These are phyloP conservation scores for Ictalurus punctatus DNA, from an alignment of 2,113 vertebrate species.

Conservation along the genomic window DNA sequence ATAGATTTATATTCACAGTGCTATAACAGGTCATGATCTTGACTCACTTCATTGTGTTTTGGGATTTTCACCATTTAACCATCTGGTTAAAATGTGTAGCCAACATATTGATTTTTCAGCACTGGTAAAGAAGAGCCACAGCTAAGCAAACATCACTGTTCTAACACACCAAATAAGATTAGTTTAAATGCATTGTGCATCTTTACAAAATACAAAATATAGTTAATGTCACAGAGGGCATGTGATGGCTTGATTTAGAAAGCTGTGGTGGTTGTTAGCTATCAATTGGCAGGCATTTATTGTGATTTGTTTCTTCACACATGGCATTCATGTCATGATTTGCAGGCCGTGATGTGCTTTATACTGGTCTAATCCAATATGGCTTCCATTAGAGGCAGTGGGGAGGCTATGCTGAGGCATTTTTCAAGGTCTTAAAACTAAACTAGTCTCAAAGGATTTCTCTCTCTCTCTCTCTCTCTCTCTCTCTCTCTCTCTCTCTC, in stretches of 20 bases:
- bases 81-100: slow-evolving; percentile 34
- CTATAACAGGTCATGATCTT: slow-evolving; percentile 35
- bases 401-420: slow-evolving; percentile 19
- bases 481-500: neutral
- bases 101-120: slow-evolving; percentile 31
- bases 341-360: slow-evolving; percentile 33
- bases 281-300: slow-evolving; percentile 49
- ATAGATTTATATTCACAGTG: slow-evolving; percentile 39
- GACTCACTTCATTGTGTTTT: slow-evolving; percentile 33
- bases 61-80: slow-evolving; percentile 41
- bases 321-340: slow-evolving; percentile 18
- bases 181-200: neutral
- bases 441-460: neutral
- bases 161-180: slow-evolving; percentile 32
- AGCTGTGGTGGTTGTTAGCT: slow-evolving; percentile 34
- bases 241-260: slow-evolving; percentile 35
- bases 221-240: slow-evolving; percentile 30
- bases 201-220: slow-evolving; percentile 25
- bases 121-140: neutral
- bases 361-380: slow-evolving; percentile 52
- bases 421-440: slow-evolving; percentile 38
- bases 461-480: neutral
- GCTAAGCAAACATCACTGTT: neutral
- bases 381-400: slow-evolving; percentile 55
- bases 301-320: slow-evolving; percentile 41